These are phyloP conservation scores for Mionectes olivaceus DNA, from an alignment of 2,797 vertebrate species.

Conservation along the genomic window DNA sequence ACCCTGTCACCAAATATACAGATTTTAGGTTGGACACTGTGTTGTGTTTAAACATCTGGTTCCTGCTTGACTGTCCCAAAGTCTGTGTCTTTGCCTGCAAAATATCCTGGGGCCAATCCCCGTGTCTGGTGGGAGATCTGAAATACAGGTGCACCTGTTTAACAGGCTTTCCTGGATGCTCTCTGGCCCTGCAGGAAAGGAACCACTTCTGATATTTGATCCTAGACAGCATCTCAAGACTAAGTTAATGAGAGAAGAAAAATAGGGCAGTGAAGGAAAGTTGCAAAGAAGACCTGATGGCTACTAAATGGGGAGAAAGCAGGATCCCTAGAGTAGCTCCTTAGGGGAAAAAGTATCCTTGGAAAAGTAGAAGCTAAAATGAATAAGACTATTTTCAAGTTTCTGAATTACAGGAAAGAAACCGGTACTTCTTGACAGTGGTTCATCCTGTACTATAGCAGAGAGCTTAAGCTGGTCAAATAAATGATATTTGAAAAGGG, in stretches of 20 bases:
- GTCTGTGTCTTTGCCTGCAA: not conserved
- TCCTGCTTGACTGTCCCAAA: not conserved
- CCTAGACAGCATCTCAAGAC: not conserved
- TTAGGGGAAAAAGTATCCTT: not conserved
- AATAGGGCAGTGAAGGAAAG: not conserved
- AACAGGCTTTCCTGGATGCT: not conserved
- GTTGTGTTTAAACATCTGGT: not conserved
- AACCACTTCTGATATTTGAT: not conserved
- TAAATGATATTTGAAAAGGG: not conserved
- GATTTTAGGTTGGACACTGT: not conserved
- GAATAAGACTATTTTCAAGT: not conserved
- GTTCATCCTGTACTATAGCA: not conserved
- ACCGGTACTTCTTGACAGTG: accelerated
- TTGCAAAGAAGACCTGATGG: not conserved
- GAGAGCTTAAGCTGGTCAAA: not conserved
- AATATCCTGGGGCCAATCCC: not conserved
- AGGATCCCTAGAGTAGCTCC: not conserved
- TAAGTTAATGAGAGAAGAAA: not conserved
- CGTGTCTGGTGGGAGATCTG: not conserved
- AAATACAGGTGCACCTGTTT: not conserved
- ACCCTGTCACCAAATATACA: not conserved
- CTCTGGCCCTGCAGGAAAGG: not conserved
- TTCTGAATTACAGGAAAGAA: not conserved
- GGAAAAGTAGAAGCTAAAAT: not conserved
- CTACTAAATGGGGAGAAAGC: not conserved